phyloP scores from a whole-genome alignment of 2,888 invertebrate genomes.

The Caenorhabditis sinica region DNA sequence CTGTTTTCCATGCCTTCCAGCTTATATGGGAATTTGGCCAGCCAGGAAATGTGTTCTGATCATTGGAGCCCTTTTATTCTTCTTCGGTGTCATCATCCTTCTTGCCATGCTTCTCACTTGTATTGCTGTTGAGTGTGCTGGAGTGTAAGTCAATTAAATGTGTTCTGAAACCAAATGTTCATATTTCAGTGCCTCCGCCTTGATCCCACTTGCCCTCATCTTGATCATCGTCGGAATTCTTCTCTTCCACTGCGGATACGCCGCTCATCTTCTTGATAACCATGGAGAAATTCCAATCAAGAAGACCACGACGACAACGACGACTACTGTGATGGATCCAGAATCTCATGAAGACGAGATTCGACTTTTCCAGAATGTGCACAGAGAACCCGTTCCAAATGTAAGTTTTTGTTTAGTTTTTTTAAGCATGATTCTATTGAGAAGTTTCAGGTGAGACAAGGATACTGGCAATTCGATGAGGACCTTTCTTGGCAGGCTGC shows the following conservation, averaged over 20 bases:
- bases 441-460: conserved; percentile 73
- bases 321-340: conserved; percentile 68
- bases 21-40: conserved; percentile 81
- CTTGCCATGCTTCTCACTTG: conserved; percentile 81
- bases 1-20: conserved; percentile 82
- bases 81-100: conserved; percentile 81
- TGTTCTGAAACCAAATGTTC: not conserved
- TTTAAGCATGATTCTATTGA: not conserved
- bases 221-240: conserved; percentile 82
- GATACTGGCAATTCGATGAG: conserved; percentile 84
- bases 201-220: conserved; percentile 82
- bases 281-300: conserved; percentile 80
- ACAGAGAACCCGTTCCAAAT: conserved; percentile 62
- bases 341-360: conserved; percentile 78
- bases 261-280: conserved; percentile 82
- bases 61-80: conserved; percentile 80
- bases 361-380: conserved; percentile 72
- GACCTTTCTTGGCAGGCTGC: conserved; percentile 82
- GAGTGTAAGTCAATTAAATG: conserved; percentile 80
- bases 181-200: conserved; percentile 76
- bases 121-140: conserved; percentile 81
- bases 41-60: conserved; percentile 81
- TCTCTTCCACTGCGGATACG: conserved; percentile 84
- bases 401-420: conserved; percentile 33
- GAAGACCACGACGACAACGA: conserved; percentile 77